Conservation (phyloP, 1,140 invertebrate species). For the Euwallacea fornicatus region DNA sequence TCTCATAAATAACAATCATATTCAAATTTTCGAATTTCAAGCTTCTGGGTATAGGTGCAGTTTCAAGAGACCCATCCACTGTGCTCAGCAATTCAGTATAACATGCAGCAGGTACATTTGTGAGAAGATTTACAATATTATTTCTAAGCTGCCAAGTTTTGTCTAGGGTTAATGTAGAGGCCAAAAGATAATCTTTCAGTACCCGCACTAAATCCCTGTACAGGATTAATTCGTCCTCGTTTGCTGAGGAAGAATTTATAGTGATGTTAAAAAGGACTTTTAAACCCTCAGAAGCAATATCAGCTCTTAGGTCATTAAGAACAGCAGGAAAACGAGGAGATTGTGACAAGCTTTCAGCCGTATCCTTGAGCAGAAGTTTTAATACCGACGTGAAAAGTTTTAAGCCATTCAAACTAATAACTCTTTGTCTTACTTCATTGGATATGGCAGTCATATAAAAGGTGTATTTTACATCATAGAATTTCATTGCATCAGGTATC, state of each 20-base stretch:
- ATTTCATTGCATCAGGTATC: conserved; percentile 71
- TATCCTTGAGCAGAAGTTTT: conserved; percentile 68
- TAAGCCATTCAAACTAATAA: conserved; percentile 80
- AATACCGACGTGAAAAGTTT: conserved; percentile 78
- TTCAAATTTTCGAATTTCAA: conserved; percentile 56
- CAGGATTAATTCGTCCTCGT: conserved; percentile 72
- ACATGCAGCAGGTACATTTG: conserved; percentile 56
- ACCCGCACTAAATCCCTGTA: conserved; percentile 72
- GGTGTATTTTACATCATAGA: conserved; percentile 85
- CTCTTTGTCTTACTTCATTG: conserved; percentile 66
- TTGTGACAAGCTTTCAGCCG: conserved; percentile 34
- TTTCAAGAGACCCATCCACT: conserved; percentile 37
- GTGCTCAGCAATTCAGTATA: conserved; percentile 53
- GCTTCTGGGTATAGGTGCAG: conserved; percentile 49
- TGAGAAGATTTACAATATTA: conserved; percentile 67
- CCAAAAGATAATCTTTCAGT: conserved; percentile 71
- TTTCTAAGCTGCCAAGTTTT: conserved; percentile 72
- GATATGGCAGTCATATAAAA: conserved; percentile 86
- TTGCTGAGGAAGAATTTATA: conserved; percentile 57
- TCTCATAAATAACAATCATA: conserved; percentile 51
- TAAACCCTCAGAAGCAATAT: conserved; percentile 78
- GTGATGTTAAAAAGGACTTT: conserved; percentile 90
- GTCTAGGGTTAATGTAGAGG: conserved; percentile 60
- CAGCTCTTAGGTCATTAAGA: conserved; percentile 61
- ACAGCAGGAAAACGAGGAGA: conserved; percentile 32